These are phyloP conservation scores for Tetragonula clypearis DNA, from an alignment of 1,140 invertebrate genomes.

Conservation along the genomic window DNA sequence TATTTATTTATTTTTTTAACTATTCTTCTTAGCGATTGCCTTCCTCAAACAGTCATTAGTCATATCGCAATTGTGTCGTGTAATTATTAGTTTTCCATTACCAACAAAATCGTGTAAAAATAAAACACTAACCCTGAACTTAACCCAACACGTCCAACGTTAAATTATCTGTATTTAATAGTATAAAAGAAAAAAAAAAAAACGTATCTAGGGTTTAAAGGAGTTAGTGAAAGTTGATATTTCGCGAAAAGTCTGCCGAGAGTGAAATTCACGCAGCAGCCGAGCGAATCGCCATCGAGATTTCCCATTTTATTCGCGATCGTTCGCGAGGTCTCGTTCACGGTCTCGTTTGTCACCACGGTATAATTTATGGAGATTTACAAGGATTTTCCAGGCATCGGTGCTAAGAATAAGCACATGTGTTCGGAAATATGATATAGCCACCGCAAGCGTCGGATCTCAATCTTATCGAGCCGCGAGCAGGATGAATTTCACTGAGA, in stretches of 20 bases:
- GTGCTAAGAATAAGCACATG: slow-evolving; percentile 3
- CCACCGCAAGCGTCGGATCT: slow-evolving; percentile 26
- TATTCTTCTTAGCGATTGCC: too few species aligned
- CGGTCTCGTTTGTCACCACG: background rate
- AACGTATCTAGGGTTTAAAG: background rate
- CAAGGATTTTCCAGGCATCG: slow-evolving; percentile 29
- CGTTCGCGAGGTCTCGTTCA: background rate
- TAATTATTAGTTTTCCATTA: too few species aligned
- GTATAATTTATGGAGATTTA: slow-evolving; percentile 7
- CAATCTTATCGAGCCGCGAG: slow-evolving; percentile 21
- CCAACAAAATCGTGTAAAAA: too few species aligned
- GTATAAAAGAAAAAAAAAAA: background rate
- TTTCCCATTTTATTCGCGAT: background rate
- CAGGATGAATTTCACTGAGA: slow-evolving; percentile 25
- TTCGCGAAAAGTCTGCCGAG: slow-evolving; percentile 1
- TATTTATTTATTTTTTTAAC: too few species aligned
- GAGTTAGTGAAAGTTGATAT: slow-evolving; percentile 17
- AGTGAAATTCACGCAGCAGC: slow-evolving; percentile 13
- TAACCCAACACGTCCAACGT: background rate
- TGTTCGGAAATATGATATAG: slow-evolving; percentile 20
- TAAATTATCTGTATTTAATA: background rate
- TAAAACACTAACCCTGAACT: background rate
- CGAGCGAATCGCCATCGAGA: background rate
- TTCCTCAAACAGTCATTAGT: too few species aligned
- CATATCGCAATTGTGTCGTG: too few species aligned